Evolutionary conservation across 2,113 vertebrate species (phyloP), one percentile per base, ranked within the genome.

Genomic region (Salvelinus fontinalis): DNA sequence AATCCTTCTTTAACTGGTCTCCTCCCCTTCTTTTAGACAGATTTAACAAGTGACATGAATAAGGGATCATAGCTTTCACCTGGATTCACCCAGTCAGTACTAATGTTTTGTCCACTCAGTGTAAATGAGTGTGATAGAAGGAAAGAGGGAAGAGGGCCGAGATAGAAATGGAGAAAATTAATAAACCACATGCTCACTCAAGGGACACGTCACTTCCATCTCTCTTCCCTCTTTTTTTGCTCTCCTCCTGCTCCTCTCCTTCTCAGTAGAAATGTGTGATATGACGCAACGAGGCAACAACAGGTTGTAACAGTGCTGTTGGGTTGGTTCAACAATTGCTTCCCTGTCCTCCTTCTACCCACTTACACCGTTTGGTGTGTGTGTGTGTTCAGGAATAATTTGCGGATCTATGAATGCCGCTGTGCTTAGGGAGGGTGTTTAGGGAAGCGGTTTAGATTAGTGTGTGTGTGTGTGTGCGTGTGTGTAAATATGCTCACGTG

Each of bases 281-380:
- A 85, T 93, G 91, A 91, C 87, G 91, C 87, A 90, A 92, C 51
- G 77, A 80, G 75, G 77, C 74, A 81, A 89, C 85, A 90, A 89
- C 89, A 90, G 87, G 89, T 87, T 91, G 87, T 88, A 91, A 91
- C 79, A 82, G 39, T 0, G 78, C 65, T 54, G 39, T 44, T 44
- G 39, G 39, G 39, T 70, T 27, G 29, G 39, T 82, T 75, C 82
- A 87, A 76, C 83, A 67, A 83, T 73, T 80, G 81, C 78, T 75
- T 51, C 44, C 59, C 16, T 4, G 4, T n/a, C 79, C 65, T 49
- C 75, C 67, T 1, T 0, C 3, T 70, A 0, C 54, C 54, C 14
- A 18, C 51, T 54, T 54, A 18, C 51, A 54, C 51, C 51, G 51
- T 18, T 54, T 54, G 14, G 70, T 60, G 54, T n/a, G 27, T 31